These are phyloP conservation scores for Crossaster papposus DNA, from an alignment of 53 echinoderm and acorn worm species.

Conservation along the genomic window DNA sequence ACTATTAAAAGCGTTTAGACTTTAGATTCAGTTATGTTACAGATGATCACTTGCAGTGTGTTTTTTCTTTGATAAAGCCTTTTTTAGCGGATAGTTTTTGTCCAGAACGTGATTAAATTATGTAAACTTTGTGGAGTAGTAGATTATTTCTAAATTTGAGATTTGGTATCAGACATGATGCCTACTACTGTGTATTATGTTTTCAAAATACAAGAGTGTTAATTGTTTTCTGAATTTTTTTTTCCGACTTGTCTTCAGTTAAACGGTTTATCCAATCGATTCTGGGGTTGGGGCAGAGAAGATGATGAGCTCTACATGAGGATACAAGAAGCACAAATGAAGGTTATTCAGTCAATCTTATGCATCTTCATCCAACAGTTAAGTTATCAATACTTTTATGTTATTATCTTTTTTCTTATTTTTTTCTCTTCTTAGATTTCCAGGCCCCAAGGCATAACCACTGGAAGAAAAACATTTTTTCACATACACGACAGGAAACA, in stretches of 20 bases:
- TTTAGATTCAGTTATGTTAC: too few relatives aligned
- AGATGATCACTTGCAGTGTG: too few relatives aligned
- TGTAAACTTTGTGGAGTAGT: too few relatives aligned
- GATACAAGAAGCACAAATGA: constrained; percentile 78
- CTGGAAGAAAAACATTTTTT: constrained; percentile 86
- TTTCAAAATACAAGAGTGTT: not conserved
- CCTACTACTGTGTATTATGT: too few relatives aligned
- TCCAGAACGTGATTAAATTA: too few relatives aligned
- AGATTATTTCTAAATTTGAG: too few relatives aligned
- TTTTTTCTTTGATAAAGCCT: too few relatives aligned
- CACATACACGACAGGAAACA: constrained; percentile 90
- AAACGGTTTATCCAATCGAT: constrained; percentile 92
- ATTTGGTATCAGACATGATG: too few relatives aligned
- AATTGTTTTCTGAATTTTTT: not conserved
- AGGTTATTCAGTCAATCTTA: constrained; percentile 58
- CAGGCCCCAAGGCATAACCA: constrained; percentile 78
- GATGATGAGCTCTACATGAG: constrained; percentile 97
- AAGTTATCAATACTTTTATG: not conserved
- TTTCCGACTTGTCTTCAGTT: constrained; percentile 56
- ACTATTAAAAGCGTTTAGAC: too few relatives aligned
- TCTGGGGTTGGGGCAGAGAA: constrained; percentile 99
- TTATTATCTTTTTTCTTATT: not conserved
- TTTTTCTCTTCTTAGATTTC: constrained; percentile 70
- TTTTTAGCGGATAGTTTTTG: too few relatives aligned
- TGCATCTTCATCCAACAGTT: not conserved